Evolutionary conservation across 2,797 vertebrate species (phyloP), one percentile per base, ranked within the genome.

Genomic region (Harpagifer antarcticus): DNA sequence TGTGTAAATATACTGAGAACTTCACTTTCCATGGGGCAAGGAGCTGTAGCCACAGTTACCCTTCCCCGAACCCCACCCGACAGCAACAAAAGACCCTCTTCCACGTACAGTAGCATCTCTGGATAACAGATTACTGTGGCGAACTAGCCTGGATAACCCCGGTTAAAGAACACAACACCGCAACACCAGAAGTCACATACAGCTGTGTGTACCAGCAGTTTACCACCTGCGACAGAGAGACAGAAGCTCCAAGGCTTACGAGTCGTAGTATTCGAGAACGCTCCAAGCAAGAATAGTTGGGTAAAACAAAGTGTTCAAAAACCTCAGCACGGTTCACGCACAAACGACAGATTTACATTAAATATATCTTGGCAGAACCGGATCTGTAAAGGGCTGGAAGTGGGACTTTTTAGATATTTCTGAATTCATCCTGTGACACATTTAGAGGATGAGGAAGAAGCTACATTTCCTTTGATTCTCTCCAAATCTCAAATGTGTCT

Each of bases 1-100:
- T 74, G 62, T 68, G 85, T 78, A 82, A 79, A 87, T 83, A 84
- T 70, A 87, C 81, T 80, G 91, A 93, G 84, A 94, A 92, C 90
- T 90, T 89, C 82, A 86, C 84, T 89, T 86, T 76, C 87, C 74
- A 45, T 23, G 76, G 84, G 67, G 53, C 20, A 15, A 62, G 37
- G 78, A 67, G 54, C 77, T 55, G 78, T 65, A 44, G 76, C 62
- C 74, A 13, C 15, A 20, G 50, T 50, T 45, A 76, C 80, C 71
- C 53, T 10, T 37, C 8, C 33, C 61, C 56, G 33, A 3, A 77
- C 44, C 66, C 76, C 63, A 23, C 77, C 72, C 54, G 0, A 84
- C 70, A 78, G 76, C 79, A 63, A 77, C 61, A 0, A 56, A 49
- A 86, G 15, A 66, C 70, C 74, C 60, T 78, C 71, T 10, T 78